Evolutionary conservation across 2,888 invertebrate species (phyloP), one percentile per base, ranked within the genome.

Genomic region (Erebia aethiops): DNA sequence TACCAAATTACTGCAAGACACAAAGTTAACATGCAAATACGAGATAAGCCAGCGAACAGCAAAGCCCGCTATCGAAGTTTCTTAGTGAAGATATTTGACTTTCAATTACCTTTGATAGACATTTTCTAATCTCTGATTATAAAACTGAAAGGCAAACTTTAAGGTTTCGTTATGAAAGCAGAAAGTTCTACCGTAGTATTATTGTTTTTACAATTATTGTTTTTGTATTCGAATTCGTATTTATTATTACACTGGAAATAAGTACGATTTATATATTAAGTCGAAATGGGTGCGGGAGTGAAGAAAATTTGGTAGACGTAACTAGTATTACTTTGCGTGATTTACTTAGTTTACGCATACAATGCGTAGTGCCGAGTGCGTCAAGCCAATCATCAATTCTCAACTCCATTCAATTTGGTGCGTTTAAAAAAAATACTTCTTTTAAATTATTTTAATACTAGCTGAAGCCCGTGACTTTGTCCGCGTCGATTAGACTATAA

Each of bases 21-120:
- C 51, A 52, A 65, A 73, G 71, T 73, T 71, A 73, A 71, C 68
- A 68, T 63, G 69, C 62, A 62, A 73, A 72, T 66, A 71, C 58
- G 62, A 63, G 66, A 69, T 64, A 71, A 60, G 62, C 43, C 65
- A 69, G 69, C 46, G 64, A 63, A 71, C 41, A 69, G 62, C 51
- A 71, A 73, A 67, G 69, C 35, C 46, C 57, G 52, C 61, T 60
- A 63, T 62, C 67, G 49, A 71, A 69, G 63, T 73, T 66, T 67
- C 67, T 71, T 67, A 71, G 14, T 56, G 13, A 49, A 52, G 60
- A 56, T 73, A 73, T 73, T 73, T 71, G 67, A 69, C 69, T 63
- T 69, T 58, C 66, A 73, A 58, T 71, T 73, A 51, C 61, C 65
- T 62, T 66, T 71, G 41, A 66, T 41, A 62, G 16, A 69, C 66